Conservation (phyloP, 2,888 invertebrate genomes). For the Papilio demoleus region DNA sequence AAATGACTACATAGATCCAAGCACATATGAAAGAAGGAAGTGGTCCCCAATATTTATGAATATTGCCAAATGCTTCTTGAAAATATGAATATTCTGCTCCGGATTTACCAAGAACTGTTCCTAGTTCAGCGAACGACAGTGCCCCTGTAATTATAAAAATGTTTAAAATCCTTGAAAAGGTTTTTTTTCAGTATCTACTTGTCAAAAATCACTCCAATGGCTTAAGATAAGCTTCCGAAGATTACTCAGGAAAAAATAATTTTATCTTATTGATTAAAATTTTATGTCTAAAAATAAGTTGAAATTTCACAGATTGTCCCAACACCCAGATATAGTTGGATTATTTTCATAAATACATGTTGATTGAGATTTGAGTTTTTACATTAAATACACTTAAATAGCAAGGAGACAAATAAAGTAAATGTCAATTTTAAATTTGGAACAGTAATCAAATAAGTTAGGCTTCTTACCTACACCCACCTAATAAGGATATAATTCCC, state of each 20-base stretch:
- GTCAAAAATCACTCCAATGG: neutral
- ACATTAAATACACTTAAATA: too few species aligned
- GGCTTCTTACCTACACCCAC: slow-evolving; percentile 82
- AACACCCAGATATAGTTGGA: too few species aligned
- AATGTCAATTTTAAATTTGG: too few species aligned
- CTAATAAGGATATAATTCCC: slow-evolving; percentile 90
- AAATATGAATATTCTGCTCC: slow-evolving; percentile 93
- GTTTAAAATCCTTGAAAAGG: neutral
- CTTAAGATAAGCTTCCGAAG: slow-evolving; percentile 1
- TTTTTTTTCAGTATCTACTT: neutral
- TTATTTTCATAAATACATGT: too few species aligned
- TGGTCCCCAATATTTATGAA: slow-evolving; percentile 88
- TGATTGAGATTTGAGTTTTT: too few species aligned
- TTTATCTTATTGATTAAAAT: slow-evolving; percentile 4
- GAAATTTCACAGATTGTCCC: too few species aligned
- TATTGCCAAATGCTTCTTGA: slow-evolving; percentile 87
- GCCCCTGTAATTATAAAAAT: slow-evolving; percentile 83
- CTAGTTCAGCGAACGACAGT: slow-evolving; percentile 91
- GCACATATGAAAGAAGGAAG: slow-evolving; percentile 89
- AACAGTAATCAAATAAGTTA: too few species aligned
- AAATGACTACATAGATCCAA: slow-evolving; percentile 89
- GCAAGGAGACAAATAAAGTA: too few species aligned
- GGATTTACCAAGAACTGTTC: slow-evolving; percentile 89
- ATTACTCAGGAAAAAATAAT: neutral
- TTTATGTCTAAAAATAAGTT: neutral